Evolutionary conservation across 2,797 vertebrate genomes (phyloP).

Genomic region (Synaphobranchus kaupii): DNA sequence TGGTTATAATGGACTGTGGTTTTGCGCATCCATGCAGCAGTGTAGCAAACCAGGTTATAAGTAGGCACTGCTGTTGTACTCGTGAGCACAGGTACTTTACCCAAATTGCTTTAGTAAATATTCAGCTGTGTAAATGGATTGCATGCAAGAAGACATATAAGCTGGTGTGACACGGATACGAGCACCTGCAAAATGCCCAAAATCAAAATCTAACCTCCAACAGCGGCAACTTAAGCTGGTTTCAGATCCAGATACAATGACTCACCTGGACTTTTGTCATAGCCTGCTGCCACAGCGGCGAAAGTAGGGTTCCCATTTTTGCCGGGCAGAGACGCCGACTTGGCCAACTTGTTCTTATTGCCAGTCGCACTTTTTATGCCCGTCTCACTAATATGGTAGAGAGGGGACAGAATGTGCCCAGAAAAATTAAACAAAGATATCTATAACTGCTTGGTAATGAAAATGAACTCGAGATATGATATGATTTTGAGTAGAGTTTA

Average conservation of each 20-base stretch:
- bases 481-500: background rate
- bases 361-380: slow-evolving; percentile 80
- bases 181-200: no score
- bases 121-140: no score
- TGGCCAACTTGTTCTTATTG: slow-evolving; percentile 79
- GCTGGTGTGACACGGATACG: no score
- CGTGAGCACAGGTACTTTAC: no score
- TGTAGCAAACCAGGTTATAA: no score
- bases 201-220: background rate
- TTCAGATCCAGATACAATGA: background rate
- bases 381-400: slow-evolving; percentile 71
- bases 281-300: slow-evolving; percentile 94
- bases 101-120: no score
- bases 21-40: no score
- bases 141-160: no score
- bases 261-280: slow-evolving; percentile 95
- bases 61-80: no score
- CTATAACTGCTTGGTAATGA: background rate
- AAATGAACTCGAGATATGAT: background rate
- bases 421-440: background rate
- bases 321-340: slow-evolving; percentile 84
- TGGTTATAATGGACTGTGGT: no score
- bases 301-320: slow-evolving; percentile 96
- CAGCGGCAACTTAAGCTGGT: no score
- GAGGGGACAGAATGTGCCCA: background rate